Evolutionary conservation across 2,888 invertebrate species (phyloP), one percentile per base, ranked within the genome.

Genomic region (Acheta domesticus): DNA sequence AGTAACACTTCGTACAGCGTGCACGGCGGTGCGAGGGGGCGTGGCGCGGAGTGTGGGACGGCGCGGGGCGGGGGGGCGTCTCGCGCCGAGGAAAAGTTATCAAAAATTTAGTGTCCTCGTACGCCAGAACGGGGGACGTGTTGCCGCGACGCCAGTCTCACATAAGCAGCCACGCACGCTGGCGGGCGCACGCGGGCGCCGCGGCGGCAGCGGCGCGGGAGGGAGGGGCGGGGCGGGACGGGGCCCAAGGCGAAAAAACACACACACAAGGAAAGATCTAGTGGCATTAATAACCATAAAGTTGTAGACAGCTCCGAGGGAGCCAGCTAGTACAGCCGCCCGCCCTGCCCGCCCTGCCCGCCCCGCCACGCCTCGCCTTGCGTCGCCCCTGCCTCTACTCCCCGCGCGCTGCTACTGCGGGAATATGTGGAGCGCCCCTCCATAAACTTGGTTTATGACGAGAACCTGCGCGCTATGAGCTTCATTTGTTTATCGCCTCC

Each of bases 261-360:
- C 62, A n/a, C 14, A 62, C 62, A 62, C 62, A 62, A n/a, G 62
- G n/a, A 62, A 62, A 62, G 62, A 62, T 62, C 62, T 62, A 62
- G 62, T 62, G n/a, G 62, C 62, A 62, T 62, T 62, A 62, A 62
- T 62, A 62, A 62, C 62, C 62, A 62, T 62, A 62, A 62, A 62
- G 62, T 62, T 62, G 62, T 62, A 62, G 62, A 62, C 62, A 12
- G 62, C 62, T 62, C n/a, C n/a, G 62, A 62, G 62, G 62, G n/a
- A 62, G 62, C 62, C 62, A 62, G 62, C 62, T 62, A 62, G 62
- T 2, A 62, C 62, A n/a, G 62, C 62, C 14, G 11, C 8, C 14
- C 62, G 62, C 16, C 62, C 62, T 8, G 14, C n/a, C 62, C 62
- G 62, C 62, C 4, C 36, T 5, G 36, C 8, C 8, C 36, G 36